These are phyloP conservation scores for Perizoma affinitatum DNA, from an alignment of 2,888 invertebrate genomes.

Conservation along the genomic window DNA sequence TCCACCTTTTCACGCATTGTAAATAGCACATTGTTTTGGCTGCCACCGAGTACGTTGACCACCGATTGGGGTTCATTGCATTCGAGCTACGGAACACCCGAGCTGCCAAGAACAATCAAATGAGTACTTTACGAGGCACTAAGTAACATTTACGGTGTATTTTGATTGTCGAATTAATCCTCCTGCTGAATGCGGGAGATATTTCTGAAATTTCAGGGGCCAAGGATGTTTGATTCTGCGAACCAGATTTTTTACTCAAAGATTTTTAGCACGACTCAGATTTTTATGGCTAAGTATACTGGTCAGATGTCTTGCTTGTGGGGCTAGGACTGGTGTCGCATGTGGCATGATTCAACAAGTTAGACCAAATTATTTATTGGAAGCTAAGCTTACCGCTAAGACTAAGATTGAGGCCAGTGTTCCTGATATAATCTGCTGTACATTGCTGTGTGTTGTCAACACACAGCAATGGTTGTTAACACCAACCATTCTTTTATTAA, in stretches of 20 bases:
- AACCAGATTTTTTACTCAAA: slow-evolving; percentile 7
- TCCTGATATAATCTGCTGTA: slow-evolving; percentile 27
- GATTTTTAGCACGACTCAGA: background rate
- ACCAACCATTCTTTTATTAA: slow-evolving; percentile 41
- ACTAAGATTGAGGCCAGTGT: too few relatives aligned
- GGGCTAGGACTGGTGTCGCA: too few relatives aligned
- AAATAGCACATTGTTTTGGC: slow-evolving; percentile 33
- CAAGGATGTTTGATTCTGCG: slow-evolving; percentile 25
- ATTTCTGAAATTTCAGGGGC: slow-evolving; percentile 16
- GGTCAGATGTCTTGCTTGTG: too few relatives aligned
- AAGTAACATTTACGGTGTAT: slow-evolving; percentile 29
- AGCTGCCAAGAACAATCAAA: slow-evolving; percentile 53
- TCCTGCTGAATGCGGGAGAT: slow-evolving; percentile 8
- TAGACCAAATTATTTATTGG: too few relatives aligned
- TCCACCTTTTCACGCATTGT: slow-evolving; percentile 18
- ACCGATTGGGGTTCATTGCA: slow-evolving; percentile 40
- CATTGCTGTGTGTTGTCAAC: slow-evolving; percentile 36
- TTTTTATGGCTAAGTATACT: background rate
- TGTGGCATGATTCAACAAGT: too few relatives aligned
- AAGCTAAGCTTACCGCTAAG: too few relatives aligned
- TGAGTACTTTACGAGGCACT: slow-evolving; percentile 41
- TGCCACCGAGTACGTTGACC: slow-evolving; percentile 37
- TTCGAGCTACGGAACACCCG: slow-evolving; percentile 49
- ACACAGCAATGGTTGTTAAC: too few relatives aligned
- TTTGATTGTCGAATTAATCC: slow-evolving; percentile 28